Evolutionary conservation across 2,797 vertebrate genomes (phyloP), one percentile per base, ranked within the genome.

Genomic region (Melopsittacus undulatus): DNA sequence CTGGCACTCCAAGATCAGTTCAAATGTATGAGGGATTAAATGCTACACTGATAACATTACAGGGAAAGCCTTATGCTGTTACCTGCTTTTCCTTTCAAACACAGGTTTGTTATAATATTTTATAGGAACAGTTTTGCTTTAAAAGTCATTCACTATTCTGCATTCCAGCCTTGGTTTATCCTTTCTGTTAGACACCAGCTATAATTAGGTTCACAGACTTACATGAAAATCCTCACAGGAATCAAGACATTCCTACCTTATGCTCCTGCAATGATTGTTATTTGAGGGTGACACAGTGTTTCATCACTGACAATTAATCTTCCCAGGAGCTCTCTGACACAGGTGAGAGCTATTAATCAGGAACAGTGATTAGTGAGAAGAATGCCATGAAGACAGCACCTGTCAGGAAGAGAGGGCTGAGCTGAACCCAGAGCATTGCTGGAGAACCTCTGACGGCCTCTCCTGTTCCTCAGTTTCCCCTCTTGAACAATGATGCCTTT

Each of bases 161-260:
- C 38, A 73, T 91, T 89, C 83, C 36, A 76, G 21, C 36, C 27
- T 69, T 6, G 0, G 75, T 94, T 79, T 61, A 48, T 87, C 70
- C 62, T 63, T 84, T 76, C 54, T 1, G 0, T 82, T 77, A 82
- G 77, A 46, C 18, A 63, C 16, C 38, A 67, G 62, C 54, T 84
- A 30, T 87, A 92, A 95, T 92, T 89, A 94, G 77, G 61, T 77
- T 82, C 63, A 79, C 23, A 86, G 46, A 76, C 29, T 38, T 79
- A 40, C 0, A 2, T 45, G 51, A 67, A 93, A 89, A 74, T 79
- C 43, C 61, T 82, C 9, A 19, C 2, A 22, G 36, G 70, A 90
- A 73, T 84, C 40, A 76, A 89, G 89, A 90, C 3, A 7, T 70
- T 79, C 82, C 36, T 69, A 48, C 32, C 48, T 83, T 56, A 67